phyloP scores from a whole-genome alignment of 2,797 vertebrate genomes.

The Clarias fuscus region DNA sequence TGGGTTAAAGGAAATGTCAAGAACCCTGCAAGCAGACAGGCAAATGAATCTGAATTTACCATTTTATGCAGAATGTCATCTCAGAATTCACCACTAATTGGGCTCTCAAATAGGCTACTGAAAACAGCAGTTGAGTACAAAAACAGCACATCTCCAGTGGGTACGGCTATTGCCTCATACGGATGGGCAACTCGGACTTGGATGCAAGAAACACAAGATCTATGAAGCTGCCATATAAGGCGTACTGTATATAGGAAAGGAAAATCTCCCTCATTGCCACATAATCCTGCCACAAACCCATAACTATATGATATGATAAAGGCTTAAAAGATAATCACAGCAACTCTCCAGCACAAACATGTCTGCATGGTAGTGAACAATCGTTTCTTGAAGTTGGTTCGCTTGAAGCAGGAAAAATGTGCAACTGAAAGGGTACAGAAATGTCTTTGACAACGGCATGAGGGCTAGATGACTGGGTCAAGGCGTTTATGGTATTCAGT shows the following conservation, averaged over 20 bases:
- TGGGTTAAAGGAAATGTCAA: conserved; percentile 9
- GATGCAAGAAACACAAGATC: not conserved
- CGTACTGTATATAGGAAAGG: not conserved
- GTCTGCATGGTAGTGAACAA: not conserved
- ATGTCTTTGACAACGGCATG: too few species aligned
- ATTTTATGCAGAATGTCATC: conserved; percentile 18
- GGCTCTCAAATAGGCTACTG: conserved; percentile 3
- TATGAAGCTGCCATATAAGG: not conserved
- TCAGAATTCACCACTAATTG: conserved; percentile 11
- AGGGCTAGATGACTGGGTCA: too few species aligned
- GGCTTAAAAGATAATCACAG: not conserved
- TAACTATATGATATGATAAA: not conserved
- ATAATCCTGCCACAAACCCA: not conserved
- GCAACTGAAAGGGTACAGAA: too few species aligned
- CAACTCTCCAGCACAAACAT: not conserved
- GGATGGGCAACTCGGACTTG: not conserved
- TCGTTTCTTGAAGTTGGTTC: too few species aligned
- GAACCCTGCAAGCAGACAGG: not conserved
- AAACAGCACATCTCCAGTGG: not conserved
- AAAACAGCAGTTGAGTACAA: conserved; percentile 1
- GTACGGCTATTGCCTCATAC: not conserved
- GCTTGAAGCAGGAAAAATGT: too few species aligned
- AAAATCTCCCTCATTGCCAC: not conserved
- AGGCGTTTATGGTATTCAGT: too few species aligned
- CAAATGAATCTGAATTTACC: conserved; percentile 1